phyloP scores from a whole-genome alignment of 2,113 vertebrate species.

The Neopipo cinnamomea region DNA sequence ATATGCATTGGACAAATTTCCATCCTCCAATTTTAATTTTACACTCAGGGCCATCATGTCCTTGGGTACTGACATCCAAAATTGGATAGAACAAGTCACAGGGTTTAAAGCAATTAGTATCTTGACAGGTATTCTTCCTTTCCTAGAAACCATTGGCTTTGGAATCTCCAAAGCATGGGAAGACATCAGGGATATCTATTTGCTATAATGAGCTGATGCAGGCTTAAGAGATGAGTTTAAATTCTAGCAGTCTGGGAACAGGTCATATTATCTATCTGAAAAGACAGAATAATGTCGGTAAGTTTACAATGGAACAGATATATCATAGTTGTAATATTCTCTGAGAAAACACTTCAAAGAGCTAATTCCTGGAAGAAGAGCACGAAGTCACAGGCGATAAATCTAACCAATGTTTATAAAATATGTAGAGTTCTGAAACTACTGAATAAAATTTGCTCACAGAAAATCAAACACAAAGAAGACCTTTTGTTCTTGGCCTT shows the following conservation, averaged over 20 bases:
- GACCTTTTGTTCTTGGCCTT: slow-evolving; percentile 33
- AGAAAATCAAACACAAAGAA: not conserved
- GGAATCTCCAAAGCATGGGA: not conserved
- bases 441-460: not conserved
- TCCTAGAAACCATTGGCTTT: not conserved
- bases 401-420: slow-evolving; percentile 35
- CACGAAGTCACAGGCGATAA: not conserved
- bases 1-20: not conserved
- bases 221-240: not conserved
- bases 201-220: not conserved
- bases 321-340: not conserved
- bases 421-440: slow-evolving; percentile 6
- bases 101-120: not conserved
- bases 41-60: not conserved
- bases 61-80: not conserved
- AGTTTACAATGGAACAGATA: not conserved
- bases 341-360: slow-evolving; percentile 43
- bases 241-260: not conserved
- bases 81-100: not conserved
- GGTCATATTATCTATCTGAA: not conserved
- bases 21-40: not conserved
- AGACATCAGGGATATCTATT: not conserved
- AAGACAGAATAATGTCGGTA: not conserved
- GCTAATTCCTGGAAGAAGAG: slow-evolving; percentile 40
- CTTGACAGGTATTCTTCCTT: not conserved